Conservation (phyloP, 2,113 vertebrate genomes). For the Malurus elegans region DNA sequence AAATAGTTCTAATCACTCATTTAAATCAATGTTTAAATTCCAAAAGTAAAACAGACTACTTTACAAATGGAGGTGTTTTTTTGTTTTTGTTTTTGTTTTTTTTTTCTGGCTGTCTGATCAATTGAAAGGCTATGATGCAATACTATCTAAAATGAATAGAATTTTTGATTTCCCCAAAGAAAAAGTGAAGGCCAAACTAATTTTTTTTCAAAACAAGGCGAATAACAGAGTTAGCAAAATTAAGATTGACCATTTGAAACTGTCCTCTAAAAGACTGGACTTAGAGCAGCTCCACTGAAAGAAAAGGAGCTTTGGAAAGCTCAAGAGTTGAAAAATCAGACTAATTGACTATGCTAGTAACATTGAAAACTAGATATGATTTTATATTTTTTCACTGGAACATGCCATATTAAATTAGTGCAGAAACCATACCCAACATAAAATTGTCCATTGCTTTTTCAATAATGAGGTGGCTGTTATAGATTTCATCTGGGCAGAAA, state of each 20-base stretch:
- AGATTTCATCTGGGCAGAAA: background rate
- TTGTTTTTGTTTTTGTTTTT: too few species aligned
- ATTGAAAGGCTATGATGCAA: background rate
- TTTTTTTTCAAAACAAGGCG: background rate
- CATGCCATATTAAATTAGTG: background rate
- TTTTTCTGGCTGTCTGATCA: background rate
- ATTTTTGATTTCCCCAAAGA: background rate
- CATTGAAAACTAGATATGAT: background rate
- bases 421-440: background rate
- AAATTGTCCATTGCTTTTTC: background rate
- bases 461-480: background rate
- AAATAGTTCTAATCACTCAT: background rate
- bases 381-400: background rate
- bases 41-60: background rate
- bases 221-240: background rate
- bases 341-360: background rate
- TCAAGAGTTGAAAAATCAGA: background rate
- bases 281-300: background rate
- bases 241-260: background rate
- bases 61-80: background rate
- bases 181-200: background rate
- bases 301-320: background rate
- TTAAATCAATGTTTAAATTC: background rate
- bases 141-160: background rate
- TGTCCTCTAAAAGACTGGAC: background rate